phyloP scores from a whole-genome alignment of 1,140 invertebrate species.

The Hermatobates lingyangjiaoensis region DNA sequence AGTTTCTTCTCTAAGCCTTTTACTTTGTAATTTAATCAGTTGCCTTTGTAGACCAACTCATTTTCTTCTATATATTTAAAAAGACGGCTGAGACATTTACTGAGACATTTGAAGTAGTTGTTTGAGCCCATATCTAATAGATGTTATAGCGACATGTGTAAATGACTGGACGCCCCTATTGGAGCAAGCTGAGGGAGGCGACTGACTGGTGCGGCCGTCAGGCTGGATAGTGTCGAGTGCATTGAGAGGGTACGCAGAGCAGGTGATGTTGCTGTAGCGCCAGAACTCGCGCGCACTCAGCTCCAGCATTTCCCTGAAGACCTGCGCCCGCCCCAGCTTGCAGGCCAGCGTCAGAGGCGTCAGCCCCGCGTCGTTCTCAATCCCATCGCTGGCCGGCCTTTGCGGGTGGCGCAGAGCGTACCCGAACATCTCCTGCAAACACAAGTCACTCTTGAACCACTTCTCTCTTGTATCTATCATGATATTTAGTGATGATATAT shows the following conservation, averaged over 20 bases:
- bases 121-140: no score
- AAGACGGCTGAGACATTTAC: no score
- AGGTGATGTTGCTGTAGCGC: constrained; percentile 98
- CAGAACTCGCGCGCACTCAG: constrained; percentile 89
- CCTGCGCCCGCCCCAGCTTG: constrained; percentile 81
- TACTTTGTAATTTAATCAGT: no score
- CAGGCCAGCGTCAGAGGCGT: constrained; percentile 91
- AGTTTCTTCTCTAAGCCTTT: no score
- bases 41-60: no score
- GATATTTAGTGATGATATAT: no score
- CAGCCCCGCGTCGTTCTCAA: constrained; percentile 70
- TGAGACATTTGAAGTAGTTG: no score
- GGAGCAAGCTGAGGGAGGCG: no score
- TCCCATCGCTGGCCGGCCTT: constrained; percentile 74
- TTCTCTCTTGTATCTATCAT: no score
- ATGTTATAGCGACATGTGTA: no score
- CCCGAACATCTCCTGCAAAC: constrained; percentile 84
- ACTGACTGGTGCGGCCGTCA: constrained; percentile 74
- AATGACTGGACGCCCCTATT: no score
- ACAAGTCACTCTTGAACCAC: not conserved
- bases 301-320: constrained; percentile 96
- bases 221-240: constrained; percentile 87
- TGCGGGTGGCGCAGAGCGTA: constrained; percentile 89
- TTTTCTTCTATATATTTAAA: no score
- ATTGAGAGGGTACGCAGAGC: constrained; percentile 89